Evolutionary conservation across 92 coral and sea anemone genomes (phyloP).

Genomic region (Anthopleura xanthogrammica): DNA sequence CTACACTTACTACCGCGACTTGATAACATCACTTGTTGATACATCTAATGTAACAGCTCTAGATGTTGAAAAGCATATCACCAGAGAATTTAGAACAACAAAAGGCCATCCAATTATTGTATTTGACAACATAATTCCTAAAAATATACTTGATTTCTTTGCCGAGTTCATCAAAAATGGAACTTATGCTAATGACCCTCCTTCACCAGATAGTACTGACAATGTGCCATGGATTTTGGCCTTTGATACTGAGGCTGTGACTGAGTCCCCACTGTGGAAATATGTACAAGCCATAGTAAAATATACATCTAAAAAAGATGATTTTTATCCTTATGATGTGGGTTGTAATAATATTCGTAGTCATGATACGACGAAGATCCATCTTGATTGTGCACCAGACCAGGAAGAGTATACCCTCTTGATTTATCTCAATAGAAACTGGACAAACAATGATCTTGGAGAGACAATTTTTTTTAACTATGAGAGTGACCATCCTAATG

Average conservation of each 20-base stretch:
- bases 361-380: conserved; percentile 62
- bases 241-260: conserved; percentile 62
- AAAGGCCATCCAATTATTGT: conserved; percentile 60
- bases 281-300: conserved; percentile 45
- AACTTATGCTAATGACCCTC: conserved; percentile 58
- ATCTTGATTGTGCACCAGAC: conserved; percentile 53
- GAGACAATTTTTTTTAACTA: conserved; percentile 75
- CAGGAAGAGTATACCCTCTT: conserved; percentile 72
- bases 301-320: conserved; percentile 48
- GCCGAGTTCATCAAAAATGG: conserved; percentile 41
- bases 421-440: conserved; percentile 72
- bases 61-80: conserved; percentile 46
- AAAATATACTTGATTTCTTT: conserved; percentile 43
- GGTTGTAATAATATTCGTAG: conserved; percentile 76
- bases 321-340: conserved; percentile 78
- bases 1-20: background rate
- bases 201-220: conserved; percentile 58
- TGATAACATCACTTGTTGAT: background rate
- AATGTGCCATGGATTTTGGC: conserved; percentile 80
- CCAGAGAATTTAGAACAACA: conserved; percentile 50
- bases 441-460: conserved; percentile 82
- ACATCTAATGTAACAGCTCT: conserved; percentile 3
- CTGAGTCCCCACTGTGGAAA: conserved; percentile 60
- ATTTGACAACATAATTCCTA: conserved; percentile 57
- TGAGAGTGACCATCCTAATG: conserved; percentile 10